A percentile compares a stretch with the other conserved stretches of the same genome.
Evolutionary conservation across 2,113 vertebrate genomes (phyloP).

Genomic region (Cebus imitator): DNA sequence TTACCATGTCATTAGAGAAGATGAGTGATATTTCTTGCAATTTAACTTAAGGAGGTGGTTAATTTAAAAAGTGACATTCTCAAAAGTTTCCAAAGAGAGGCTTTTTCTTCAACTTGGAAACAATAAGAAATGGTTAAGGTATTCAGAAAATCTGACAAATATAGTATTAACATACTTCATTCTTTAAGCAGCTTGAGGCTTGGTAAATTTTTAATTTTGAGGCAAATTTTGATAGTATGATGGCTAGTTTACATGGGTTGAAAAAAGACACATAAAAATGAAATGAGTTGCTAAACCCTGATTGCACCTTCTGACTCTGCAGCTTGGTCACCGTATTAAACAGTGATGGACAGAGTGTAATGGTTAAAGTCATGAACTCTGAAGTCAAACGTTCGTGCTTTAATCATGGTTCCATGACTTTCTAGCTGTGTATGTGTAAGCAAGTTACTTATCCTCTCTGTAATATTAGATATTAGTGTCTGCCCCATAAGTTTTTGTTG

Average conservation of each 20-base stretch:
- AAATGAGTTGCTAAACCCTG: background rate
- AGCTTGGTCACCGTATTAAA: background rate
- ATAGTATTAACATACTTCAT: background rate
- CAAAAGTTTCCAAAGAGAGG: background rate
- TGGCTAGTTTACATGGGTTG: background rate
- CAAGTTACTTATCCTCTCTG: background rate
- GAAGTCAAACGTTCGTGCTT: background rate
- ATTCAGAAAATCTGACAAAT: background rate
- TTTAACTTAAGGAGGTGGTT: background rate
- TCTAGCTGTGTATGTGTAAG: background rate
- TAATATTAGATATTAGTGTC: background rate
- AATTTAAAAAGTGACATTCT: slow-evolving; percentile 31
- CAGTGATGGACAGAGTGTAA: background rate
- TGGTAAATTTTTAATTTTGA: background rate
- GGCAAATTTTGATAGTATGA: background rate
- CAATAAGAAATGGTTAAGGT: background rate
- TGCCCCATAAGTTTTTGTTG: background rate
- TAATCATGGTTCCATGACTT: background rate
- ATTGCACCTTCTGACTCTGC: background rate
- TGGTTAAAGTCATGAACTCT: background rate
- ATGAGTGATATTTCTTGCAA: slow-evolving; percentile 10
- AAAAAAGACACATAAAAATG: background rate
- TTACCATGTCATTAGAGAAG: background rate
- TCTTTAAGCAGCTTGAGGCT: background rate
- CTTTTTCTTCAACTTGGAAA: background rate